Percentiles rank a stretch among this genome's conserved stretches.
phyloP scores from a whole-genome alignment of 1,140 invertebrate species.

The Prorops nasuta region DNA sequence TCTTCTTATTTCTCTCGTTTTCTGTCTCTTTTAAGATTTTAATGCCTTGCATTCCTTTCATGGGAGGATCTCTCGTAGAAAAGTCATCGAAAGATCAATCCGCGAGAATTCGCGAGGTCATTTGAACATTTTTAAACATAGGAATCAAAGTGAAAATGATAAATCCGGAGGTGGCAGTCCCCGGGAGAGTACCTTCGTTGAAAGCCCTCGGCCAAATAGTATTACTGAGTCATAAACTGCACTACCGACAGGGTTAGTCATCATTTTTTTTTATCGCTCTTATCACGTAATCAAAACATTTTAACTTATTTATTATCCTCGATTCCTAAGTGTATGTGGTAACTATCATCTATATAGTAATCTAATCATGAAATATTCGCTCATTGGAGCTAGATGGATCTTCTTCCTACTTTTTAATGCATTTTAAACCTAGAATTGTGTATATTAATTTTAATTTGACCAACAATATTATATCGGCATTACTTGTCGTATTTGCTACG shows the following conservation, averaged over 20 bases:
- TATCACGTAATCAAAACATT: constrained; percentile 32
- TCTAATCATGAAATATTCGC: neutral
- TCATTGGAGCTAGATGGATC: no score
- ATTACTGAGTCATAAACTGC: constrained; percentile 3
- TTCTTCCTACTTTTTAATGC: no score
- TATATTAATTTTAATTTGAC: constrained; percentile 32
- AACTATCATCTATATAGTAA: neutral
- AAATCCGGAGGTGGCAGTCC: no score
- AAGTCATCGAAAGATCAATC: neutral
- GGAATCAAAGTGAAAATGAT: no score
- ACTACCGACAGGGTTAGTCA: constrained; percentile 6
- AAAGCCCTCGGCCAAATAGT: neutral
- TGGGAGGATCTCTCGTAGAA: constrained; percentile 1
- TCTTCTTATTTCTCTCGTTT: no score
- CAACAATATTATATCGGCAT: constrained; percentile 22
- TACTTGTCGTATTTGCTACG: neutral
- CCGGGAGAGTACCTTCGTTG: no score
- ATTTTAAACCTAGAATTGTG: constrained; percentile 32
- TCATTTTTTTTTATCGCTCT: constrained; percentile 16
- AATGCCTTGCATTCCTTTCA: constrained; percentile 12
- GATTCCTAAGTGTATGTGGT: constrained; percentile 16
- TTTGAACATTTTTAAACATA: neutral
- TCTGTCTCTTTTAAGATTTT: no score
- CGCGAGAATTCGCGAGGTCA: neutral
- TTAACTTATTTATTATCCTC: constrained; percentile 38